Evolutionary conservation across 2,113 vertebrate species (phyloP), one percentile per base, ranked within the genome.

Genomic region (Colius striatus): DNA sequence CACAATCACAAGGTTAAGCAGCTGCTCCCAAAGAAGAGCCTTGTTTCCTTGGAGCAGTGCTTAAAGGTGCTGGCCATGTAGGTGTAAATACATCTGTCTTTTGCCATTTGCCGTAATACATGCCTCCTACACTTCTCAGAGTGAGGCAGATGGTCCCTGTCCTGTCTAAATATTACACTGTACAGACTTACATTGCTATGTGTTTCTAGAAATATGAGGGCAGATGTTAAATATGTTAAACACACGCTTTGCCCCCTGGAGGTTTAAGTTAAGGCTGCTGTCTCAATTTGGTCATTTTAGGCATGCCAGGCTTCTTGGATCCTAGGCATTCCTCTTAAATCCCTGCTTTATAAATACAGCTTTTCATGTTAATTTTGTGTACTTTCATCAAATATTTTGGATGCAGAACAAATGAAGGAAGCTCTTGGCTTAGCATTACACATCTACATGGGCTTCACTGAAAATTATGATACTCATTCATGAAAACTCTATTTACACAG

Each of bases 71-170:
- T 98, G 98, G 98, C 98, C 98, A 98, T 76, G 97, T 98, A 99
- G 98, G 98, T 99, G 98, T 98, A 99, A 99, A 98, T 98, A 98
- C 98, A 99, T 98, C 98, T 98, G 98, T 97, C 97, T 97, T 97
- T 96, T 97, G 96, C 98, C 96, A 98, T 98, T 98, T 97, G 97
- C 93, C 97, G 97, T 83, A 93, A 94, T 96, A 79, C 96, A 95
- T 43, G 96, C 95, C 94, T 97, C 93, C 90, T 97, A 68, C 95
- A 94, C 96, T 92, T 97, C 95, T 91, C 90, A 11, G 79, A 96
- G 87, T 11, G 67, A 97, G 97, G 97, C 98, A 98, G 97, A 98
- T 98, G 98, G 98, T 98, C 97, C 96, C 94, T 98, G 97, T 96
- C 97, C 96, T 97, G 94, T 95, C 95, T 94, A 91, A 96, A 96